Evolutionary conservation across 1,140 invertebrate genomes (phyloP), one percentile per base, ranked within the genome.

Genomic region (Drosophila nikananu): DNA sequence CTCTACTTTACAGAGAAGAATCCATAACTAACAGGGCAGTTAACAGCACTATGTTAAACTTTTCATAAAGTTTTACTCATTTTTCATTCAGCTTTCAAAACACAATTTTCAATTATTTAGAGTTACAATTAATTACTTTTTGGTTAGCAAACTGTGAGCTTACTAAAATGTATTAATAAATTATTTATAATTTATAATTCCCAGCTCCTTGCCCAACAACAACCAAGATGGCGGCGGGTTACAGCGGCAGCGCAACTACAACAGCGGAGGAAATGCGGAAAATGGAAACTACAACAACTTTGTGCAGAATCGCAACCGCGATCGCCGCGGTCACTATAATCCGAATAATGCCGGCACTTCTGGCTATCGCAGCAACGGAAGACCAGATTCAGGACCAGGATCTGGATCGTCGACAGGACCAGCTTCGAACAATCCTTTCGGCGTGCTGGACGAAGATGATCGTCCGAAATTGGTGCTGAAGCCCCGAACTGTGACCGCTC

Each of bases 401-500:
- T 30, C 67, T 15, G 63, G 39, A 15, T 35, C 63, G 8, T n/a
- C 39, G 7, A 67, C 35, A 0, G 39, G 15, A 41, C 44, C 46
- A 13, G 7, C 12, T 15, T 61, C 58, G 7, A 74, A 19, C 21
- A 48, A 39, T 13, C 67, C 23, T 15, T 54, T 35, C 15, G 32
- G 46, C 10, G 54, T 23, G 0, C n/a, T 60, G 37, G 96, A 96
- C 87, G 94, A 95, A 61, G 94, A 95, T 44, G 95, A 95, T 54
- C 95, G 98, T 83, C 97, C 97, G 32, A 96, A 95, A 93, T 93
- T 99, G 86, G 95, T 96, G 61, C 93, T 99, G 58, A 92, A 95
- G 92, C 97, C 97, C 42, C 94, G 98, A 65, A 97, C 97, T 15
- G 96, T 98, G 23, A 95, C 95, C 77, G 96, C 95, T 67, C 98